These are phyloP conservation scores for Saccostrea glomerata DNA, from an alignment of 1,140 invertebrate genomes.

Conservation along the genomic window DNA sequence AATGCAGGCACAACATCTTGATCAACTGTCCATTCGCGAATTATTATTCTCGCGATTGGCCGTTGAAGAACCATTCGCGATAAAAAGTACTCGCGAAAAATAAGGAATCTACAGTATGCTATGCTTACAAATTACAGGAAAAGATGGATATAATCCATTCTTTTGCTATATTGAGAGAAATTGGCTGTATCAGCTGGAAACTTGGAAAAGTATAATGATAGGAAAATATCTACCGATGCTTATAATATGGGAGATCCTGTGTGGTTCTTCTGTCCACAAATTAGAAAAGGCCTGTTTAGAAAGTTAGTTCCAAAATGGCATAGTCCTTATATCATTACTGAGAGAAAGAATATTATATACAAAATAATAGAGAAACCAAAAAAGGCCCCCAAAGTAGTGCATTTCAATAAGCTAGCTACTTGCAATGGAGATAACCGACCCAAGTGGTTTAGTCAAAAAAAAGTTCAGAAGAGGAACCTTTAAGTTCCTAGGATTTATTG, in stretches of 20 bases:
- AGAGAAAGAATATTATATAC: conserved; percentile 26
- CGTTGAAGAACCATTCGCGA: no score
- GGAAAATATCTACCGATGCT: neutral
- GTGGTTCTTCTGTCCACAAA: neutral
- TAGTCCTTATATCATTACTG: neutral
- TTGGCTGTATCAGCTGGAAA: neutral
- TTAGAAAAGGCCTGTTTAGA: neutral
- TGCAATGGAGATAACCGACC: neutral
- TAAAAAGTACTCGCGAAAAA: no score
- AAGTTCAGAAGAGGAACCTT: no score
- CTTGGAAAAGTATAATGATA: conserved; percentile 44
- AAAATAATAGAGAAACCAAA: neutral
- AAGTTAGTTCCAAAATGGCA: conserved; percentile 13
- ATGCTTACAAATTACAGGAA: neutral
- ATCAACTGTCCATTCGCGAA: no score
- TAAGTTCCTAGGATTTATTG: no score
- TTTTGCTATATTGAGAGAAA: conserved; percentile 16
- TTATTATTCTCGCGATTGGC: no score
- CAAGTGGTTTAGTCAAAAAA: neutral
- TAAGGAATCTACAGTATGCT: no score
- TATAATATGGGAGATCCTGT: conserved; percentile 29
- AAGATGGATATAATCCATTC: conserved; percentile 12
- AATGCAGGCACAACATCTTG: no score
- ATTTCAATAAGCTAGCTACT: conserved; percentile 28
- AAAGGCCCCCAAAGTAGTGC: neutral